These are phyloP conservation scores for Synergus umbraculus DNA, from an alignment of 2,888 invertebrate species.

Conservation along the genomic window DNA sequence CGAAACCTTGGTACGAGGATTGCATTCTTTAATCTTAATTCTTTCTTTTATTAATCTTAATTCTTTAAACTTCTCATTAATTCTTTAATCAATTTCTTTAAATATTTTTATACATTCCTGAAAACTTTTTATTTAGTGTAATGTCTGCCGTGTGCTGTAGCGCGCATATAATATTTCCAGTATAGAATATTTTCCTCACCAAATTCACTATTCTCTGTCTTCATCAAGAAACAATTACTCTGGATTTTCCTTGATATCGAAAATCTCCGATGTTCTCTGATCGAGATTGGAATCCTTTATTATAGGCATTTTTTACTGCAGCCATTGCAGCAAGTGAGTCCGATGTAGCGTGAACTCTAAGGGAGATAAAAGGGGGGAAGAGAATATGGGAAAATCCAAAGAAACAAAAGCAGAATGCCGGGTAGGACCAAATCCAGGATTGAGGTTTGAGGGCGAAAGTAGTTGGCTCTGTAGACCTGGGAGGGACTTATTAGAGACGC, in stretches of 20 bases:
- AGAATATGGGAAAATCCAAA: constrained; percentile 61
- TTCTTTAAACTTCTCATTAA: too few relatives aligned
- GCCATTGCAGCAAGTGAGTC: constrained; percentile 6
- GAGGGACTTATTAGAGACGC: constrained; percentile 68
- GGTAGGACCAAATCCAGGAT: constrained; percentile 51
- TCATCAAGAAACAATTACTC: constrained; percentile 35
- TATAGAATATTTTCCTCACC: constrained; percentile 1
- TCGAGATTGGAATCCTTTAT: constrained; percentile 37
- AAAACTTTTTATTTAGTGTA: too few relatives aligned
- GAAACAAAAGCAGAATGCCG: constrained; percentile 60
- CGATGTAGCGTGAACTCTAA: constrained; percentile 53
- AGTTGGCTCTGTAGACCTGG: constrained; percentile 44
- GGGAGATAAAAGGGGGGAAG: constrained; percentile 58
- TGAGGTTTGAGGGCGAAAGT: constrained; percentile 51
- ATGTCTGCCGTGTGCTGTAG: too few relatives aligned
- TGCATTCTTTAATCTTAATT: too few relatives aligned
- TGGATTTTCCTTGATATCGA: constrained; percentile 15
- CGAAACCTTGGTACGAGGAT: too few relatives aligned
- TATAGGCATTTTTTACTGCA: constrained; percentile 36
- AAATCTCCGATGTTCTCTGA: constrained; percentile 28
- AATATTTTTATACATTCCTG: too few relatives aligned
- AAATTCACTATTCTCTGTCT: constrained; percentile 7
- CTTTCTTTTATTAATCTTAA: too few relatives aligned
- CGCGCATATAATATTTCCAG: not conserved
- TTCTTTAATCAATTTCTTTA: too few relatives aligned